A percentile compares a stretch with the other conserved stretches of the same genome.
Evolutionary conservation across 2,113 vertebrate genomes (phyloP).

Genomic region (Eulacestoma nigropectus): DNA sequence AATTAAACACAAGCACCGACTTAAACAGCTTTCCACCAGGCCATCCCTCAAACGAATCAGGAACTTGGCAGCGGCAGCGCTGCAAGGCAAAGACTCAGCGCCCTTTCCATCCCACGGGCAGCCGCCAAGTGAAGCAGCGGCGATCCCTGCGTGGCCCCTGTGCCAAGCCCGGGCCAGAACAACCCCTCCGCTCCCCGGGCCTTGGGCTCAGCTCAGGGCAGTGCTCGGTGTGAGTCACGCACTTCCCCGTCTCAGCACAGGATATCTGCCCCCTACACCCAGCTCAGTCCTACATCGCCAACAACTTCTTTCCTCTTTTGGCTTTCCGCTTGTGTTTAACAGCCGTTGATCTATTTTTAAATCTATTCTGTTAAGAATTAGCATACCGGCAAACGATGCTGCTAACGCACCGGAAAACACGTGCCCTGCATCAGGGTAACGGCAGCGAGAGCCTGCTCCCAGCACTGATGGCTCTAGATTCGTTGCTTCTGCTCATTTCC

Average conservation of each 20-base stretch:
- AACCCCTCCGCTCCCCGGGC: background rate
- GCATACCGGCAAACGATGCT: background rate
- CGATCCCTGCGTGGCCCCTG: accelerated
- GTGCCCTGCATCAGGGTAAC: background rate
- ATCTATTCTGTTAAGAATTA: constrained; percentile 19
- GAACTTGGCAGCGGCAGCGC: background rate
- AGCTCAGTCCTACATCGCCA: background rate
- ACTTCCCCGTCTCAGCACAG: background rate
- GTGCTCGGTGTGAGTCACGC: background rate
- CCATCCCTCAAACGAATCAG: background rate
- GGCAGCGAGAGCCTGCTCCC: background rate
- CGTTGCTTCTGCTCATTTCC: background rate
- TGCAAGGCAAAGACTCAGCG: background rate
- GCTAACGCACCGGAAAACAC: constrained; percentile 4
- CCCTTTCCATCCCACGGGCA: background rate
- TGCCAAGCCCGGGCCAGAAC: background rate
- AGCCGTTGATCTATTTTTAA: constrained; percentile 40
- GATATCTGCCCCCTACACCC: background rate
- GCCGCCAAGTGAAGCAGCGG: background rate
- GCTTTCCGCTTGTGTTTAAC: background rate
- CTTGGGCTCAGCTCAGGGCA: accelerated
- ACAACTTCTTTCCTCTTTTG: background rate
- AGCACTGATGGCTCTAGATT: background rate
- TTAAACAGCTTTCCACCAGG: background rate
- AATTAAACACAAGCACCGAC: background rate